Base-by-base conservation (phyloP, 2,113 vertebrate genomes). In the Psettodes erumei region DNA sequence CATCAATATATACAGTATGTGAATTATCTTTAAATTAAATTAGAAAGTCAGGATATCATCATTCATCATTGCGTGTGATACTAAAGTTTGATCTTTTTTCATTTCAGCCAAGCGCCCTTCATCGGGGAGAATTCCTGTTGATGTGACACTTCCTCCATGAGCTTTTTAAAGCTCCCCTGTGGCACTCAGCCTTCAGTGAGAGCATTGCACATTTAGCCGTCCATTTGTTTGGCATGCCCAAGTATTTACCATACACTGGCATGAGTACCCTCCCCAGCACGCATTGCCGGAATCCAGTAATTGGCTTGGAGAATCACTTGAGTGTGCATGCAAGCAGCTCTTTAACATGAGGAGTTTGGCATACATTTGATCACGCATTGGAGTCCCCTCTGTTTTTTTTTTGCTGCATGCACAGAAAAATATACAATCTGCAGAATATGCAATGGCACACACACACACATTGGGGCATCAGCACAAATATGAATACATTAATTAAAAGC, bases 271-370 rank as follows among this genome's bases (percentile, higher is more conserved):
- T 47, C 69, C 55, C 48, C 65, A 68, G 51, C 62, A 48, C 7
- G 30, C 83, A 78, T 48, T 6, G 37, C 33, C 75, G 69, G 48
- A 83, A 55, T 72, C 3, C 33, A 23, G 65, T 73, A 71, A 84
- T 83, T 84, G 61, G 68, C 79, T 59, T 15, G 55, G 48, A 79
- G 75, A 77, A 67, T 53, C 54, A 69, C 62, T 78, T 38, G 48
- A 69, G 59, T 35, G 42, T 77, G 77, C 71, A 81, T 51, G 83
- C 73, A 47, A 83, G 66, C 51, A 59, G 70, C 77, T 75, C 65
- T 5, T 53, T 45, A 48, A 47, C 58, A 77, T 30, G 51, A 77
- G 28, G 33, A 55, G 75, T 37, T 68, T 74, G 67, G 68, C 77
- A 71, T 42, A 62, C 58, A 69, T 70, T 50, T 48, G 23, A 43